Base-by-base conservation (phyloP, 2,797 vertebrate genomes). In the Syndactyla subalaris region DNA sequence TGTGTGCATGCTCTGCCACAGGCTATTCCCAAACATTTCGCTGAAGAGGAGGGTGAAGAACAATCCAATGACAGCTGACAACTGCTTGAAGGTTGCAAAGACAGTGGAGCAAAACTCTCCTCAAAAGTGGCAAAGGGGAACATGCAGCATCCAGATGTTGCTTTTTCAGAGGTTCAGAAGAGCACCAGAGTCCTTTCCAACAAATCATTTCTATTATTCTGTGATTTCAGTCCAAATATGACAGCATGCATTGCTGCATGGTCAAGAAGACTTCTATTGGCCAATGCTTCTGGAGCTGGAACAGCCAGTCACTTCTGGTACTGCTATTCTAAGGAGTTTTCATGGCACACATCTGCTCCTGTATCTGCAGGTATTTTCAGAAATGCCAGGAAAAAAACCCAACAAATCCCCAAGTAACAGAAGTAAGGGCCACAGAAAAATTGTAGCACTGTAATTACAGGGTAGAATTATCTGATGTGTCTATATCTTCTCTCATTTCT, bases 41-140 rank as follows among this genome's bases (percentile, higher is more conserved):
- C 46, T 88, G 58, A 74, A 39, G 46, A 59, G 2, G n/a, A 54
- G 5, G 7, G 1, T 48, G 20, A 84, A 43, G 51, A 84, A 41
- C 15, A 73, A 79, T 48, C 36, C 6, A 20, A 10, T 0, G 5
- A 34, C 14, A 11, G 20, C 45, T 58, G 57, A 17, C 29, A 43
- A n/a, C 10, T 3, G 2, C 59, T 80, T 16, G 3, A 68, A 71
- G 32, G 10, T n/a, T 74, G 18, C 24, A 78, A 49, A 66, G 66
- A 43, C 17, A 62, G 9, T 0, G 0, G 17, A 68, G 36, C 1
- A 24, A 36, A 65, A 51, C 18, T 9, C 18, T 38, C 22, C 18
- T 84, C 39, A 51, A 65, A 13, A 68, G 10, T 58, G 17, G 4
- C 8, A 36, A 48, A 6, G 7, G 2, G 17, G 13, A 11, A 36